Evolutionary conservation across 2,113 vertebrate species (phyloP), one percentile per base, ranked within the genome.

Genomic region (Rhombomys opimus): DNA sequence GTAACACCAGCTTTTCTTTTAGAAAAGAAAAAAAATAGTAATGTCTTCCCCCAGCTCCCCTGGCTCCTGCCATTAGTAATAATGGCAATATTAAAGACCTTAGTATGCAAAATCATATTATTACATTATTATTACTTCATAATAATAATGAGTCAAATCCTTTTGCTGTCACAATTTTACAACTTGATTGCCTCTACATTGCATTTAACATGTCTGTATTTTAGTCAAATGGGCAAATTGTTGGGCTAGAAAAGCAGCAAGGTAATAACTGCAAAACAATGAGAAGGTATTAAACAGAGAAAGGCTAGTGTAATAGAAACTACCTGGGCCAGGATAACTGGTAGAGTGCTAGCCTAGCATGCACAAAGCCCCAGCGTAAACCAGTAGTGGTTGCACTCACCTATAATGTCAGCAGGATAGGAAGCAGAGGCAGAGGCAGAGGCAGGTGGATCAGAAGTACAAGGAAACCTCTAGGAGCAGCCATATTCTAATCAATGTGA

Each of bases 201-300:
- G 35, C 22, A 59, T 38, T 85, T 50, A 96, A 90, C 15, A 30
- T 7, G 9, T 38, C 70, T 4, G 85, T 95, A 90, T 50, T 95
- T 96, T 75, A 89, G 25, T 80, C 18, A 93, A 95, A n/a, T 73
- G 32, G 32, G 27, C 70, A 75, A 96, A 81, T 89, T 75, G 68
- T 20, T 76, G 32, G 38, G 32, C 84, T 97, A 54, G 77, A 87
- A 94, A 97, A 95, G 63, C 61, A 93, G 73, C 61, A 65, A 87
- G 52, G 14, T 77, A 93, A 35, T 75, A 88, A 50, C 13, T 92
- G 23, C 65, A 89, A 97, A 93, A 38, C 78, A 22, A 52, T 2
- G 6, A 78, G 25, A 63, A 77, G 57, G 6, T 46, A 41, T 92
- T 94, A 76, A 82, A 91, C 61, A 72, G n/a, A 89, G 7, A 93